These are phyloP conservation scores for Cotesia chilonis DNA, from an alignment of 1,140 invertebrate species.

Conservation along the genomic window DNA sequence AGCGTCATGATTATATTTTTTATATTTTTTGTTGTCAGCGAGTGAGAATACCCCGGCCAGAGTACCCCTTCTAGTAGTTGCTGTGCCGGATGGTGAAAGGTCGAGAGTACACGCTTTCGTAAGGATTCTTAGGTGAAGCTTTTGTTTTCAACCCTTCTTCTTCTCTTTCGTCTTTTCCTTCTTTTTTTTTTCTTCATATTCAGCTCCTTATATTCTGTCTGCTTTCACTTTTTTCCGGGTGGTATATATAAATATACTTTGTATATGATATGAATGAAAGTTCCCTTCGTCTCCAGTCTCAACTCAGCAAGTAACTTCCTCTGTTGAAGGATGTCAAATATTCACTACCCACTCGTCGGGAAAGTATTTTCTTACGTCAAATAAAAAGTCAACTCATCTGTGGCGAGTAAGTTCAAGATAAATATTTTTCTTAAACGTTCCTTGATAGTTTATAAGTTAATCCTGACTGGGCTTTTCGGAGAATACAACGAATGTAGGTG, in stretches of 20 bases:
- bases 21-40: conserved; percentile 6
- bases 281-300: background rate
- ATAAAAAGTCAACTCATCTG: too few species aligned
- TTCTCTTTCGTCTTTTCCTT: conserved; percentile 5
- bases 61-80: background rate
- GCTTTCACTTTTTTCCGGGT: conserved; percentile 8
- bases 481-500: too few species aligned
- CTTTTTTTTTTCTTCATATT: conserved; percentile 25
- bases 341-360: conserved; percentile 25
- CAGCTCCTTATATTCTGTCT: background rate
- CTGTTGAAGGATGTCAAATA: conserved; percentile 36
- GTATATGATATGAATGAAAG: conserved; percentile 20
- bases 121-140: conserved; percentile 22
- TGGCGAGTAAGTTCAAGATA: too few species aligned
- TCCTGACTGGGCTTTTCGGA: too few species aligned
- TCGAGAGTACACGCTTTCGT: conserved; percentile 14
- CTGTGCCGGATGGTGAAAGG: conserved; percentile 5
- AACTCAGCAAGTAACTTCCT: background rate
- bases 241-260: too few species aligned
- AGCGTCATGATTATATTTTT: background rate
- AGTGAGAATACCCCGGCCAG: background rate
- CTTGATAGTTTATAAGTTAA: too few species aligned
- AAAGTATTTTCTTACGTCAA: too few species aligned
- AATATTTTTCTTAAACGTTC: too few species aligned
- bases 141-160: conserved; percentile 36